These are phyloP conservation scores for Poliocrania exsul DNA, from an alignment of 2,797 vertebrate species.

Conservation along the genomic window DNA sequence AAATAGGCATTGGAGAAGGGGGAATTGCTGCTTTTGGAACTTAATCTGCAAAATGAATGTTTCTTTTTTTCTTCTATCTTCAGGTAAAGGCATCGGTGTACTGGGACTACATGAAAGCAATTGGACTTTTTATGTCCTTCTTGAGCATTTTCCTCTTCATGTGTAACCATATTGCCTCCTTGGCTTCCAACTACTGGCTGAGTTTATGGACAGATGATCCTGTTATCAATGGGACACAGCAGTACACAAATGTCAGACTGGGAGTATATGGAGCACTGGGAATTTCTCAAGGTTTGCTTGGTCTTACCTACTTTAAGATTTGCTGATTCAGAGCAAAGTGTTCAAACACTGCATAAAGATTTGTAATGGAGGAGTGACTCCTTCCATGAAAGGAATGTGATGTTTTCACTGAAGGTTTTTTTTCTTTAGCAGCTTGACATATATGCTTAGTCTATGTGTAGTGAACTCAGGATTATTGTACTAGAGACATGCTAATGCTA, in stretches of 20 bases:
- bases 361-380: background rate
- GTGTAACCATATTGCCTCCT: constrained; percentile 83
- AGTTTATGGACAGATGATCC: constrained; percentile 96
- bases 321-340: background rate
- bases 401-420: background rate
- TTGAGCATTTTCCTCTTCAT: constrained; percentile 89
- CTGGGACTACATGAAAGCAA: constrained; percentile 93
- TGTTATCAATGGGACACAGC: constrained; percentile 90
- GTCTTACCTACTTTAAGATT: background rate
- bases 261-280: constrained; percentile 89
- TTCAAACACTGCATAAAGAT: background rate
- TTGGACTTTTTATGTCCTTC: constrained; percentile 84
- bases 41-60: background rate
- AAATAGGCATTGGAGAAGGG: background rate
- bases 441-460: background rate
- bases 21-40: background rate
- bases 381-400: background rate
- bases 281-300: constrained; percentile 85
- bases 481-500: background rate
- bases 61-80: background rate
- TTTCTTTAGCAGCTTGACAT: background rate
- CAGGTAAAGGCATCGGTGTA: constrained; percentile 92
- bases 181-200: constrained; percentile 95
- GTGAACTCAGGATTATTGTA: background rate
- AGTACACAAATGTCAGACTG: constrained; percentile 82